Evolutionary conservation across 2,888 invertebrate species (phyloP), one percentile per base, ranked within the genome.

Genomic region (Himalopsyche anomala): DNA sequence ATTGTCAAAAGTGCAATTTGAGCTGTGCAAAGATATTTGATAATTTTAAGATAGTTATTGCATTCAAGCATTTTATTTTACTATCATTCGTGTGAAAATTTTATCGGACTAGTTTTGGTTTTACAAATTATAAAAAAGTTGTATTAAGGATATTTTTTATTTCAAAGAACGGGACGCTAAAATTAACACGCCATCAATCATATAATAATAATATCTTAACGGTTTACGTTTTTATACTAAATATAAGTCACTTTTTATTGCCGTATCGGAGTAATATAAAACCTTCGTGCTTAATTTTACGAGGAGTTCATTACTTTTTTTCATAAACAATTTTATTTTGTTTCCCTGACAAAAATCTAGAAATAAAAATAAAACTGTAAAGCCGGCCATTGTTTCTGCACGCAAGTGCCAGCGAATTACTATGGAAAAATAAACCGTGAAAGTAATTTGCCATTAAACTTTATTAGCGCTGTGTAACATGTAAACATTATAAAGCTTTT

Each of bases 401-500:
- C 84, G 84, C 84, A 80, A 84, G 80, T 80, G 84, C 45, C 80
- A 79, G 62, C n/a, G 62, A 80, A 80, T 80, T 80, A 80, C 80
- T 80, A 80, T 81, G 51, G 45, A 81, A 62, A 81, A 81, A 81
- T 81, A 81, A 81, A 81, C 45, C 81, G 45, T 40, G 62, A 62
- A 62, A 62, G 62, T 62, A 62, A 84, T 56, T 84, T 81, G 80
- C 81, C 81, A 81, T 84, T 84, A 81, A 81, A 84, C 55, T 84
- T 84, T 84, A 84, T 84, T 81, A 84, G 84, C 81, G 81, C 81
- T 62, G 81, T 81, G 84, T 51, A 84, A 51, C 79, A 79, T 80
- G 80, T 81, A 84, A 84, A 84, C 84, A 84, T 55, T 81, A 62
- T 56, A 84, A 79, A 84, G 81, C 79, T 84, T 84, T 84, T 81